Evolutionary conservation across 1,140 invertebrate species (phyloP).

Genomic region (Thaumatotibia leucotreta): DNA sequence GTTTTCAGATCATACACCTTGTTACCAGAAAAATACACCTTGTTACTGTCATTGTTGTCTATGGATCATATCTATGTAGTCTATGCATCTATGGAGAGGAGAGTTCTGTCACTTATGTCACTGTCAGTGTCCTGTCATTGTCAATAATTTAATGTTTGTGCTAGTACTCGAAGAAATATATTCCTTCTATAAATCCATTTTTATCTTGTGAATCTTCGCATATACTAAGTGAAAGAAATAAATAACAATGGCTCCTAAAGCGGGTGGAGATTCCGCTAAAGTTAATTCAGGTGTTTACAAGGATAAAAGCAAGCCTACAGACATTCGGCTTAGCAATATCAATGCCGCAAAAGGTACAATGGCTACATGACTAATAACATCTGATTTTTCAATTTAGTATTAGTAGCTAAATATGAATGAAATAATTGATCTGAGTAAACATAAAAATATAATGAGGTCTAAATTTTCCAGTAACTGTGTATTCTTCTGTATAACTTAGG

Average conservation of each 20-base stretch:
- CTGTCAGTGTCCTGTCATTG: not conserved
- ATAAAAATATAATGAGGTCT: not conserved
- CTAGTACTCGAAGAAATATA: not conserved
- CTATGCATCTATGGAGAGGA: no score
- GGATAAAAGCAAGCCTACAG: conserved; percentile 95
- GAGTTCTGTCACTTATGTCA: not conserved
- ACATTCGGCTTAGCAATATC: conserved; percentile 97
- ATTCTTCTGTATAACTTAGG: not conserved
- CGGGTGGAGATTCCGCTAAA: conserved; percentile 68
- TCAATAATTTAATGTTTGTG: not conserved
- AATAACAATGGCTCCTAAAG: conserved; percentile 67
- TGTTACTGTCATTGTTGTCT: not conserved
- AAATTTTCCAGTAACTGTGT: not conserved
- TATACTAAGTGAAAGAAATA: not conserved
- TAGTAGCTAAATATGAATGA: not conserved
- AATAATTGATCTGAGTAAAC: not conserved
- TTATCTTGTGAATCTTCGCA: not conserved
- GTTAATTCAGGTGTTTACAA: conserved; percentile 80
- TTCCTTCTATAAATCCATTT: not conserved
- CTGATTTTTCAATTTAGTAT: conserved; percentile 20
- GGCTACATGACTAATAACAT: conserved; percentile 23
- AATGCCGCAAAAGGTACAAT: conserved; percentile 96
- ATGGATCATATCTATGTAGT: not conserved
- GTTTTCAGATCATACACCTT: no score
- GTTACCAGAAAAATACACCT: not conserved